Evolutionary conservation across 2,113 vertebrate species (phyloP).

Genomic region (Hydrochoerus hydrochaeris): DNA sequence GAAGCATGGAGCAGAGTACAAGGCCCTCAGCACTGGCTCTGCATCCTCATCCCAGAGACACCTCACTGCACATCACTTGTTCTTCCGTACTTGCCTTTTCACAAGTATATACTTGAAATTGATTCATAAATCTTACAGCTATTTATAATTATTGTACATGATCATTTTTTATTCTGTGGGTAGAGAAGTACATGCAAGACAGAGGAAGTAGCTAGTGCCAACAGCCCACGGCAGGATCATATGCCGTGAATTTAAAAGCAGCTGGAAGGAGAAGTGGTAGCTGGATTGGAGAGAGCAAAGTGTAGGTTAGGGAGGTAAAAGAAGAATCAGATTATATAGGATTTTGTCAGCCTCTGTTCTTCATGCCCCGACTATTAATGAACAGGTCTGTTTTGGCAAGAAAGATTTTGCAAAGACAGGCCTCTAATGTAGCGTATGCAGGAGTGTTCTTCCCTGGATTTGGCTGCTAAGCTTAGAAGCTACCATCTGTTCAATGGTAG

Average conservation of each 20-base stretch:
- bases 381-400: neutral
- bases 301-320: neutral
- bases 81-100: neutral
- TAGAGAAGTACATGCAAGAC: neutral
- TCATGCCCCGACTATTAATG: conserved; percentile 5
- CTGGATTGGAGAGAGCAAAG: neutral
- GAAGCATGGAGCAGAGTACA: neutral
- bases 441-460: conserved; percentile 41
- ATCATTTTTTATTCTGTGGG: neutral
- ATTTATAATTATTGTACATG: neutral
- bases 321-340: neutral
- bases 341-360: neutral
- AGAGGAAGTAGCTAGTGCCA: neutral
- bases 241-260: neutral
- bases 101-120: neutral
- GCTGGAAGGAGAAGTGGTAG: neutral
- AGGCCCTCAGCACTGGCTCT: neutral
- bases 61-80: neutral
- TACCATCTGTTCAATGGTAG: conserved; percentile 54
- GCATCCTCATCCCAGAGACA: neutral
- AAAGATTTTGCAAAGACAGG: neutral
- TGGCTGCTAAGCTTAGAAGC: conserved; percentile 53
- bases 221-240: neutral
- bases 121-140: neutral
- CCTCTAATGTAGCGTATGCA: neutral